Evolutionary conservation across 2,888 invertebrate genomes (phyloP), one percentile per base, ranked within the genome.

Genomic region (Lasioglossum calceatum): DNA sequence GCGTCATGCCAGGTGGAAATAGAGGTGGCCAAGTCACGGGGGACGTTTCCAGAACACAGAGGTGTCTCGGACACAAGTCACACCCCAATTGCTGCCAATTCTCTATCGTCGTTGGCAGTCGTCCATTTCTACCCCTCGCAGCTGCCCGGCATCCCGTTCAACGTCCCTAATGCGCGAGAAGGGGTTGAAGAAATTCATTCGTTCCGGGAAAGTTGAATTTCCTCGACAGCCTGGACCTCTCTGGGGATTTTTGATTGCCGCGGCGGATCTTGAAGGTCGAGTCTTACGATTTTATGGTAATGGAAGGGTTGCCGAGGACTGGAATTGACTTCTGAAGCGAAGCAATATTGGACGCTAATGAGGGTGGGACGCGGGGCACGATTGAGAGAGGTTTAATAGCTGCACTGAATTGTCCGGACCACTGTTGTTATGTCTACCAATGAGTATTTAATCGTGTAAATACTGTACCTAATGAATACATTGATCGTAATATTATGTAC

Each of bases 51-150:
- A 42, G 87, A 83, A 75, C 75, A 72, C 75, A 77, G 82, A 81
- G 87, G 70, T 64, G 61, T 54, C 76, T 64, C 27, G 82, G 83
- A 89, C 89, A 81, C 83, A 61, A 83, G 81, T 87, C 86, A 80
- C 87, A 84, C 87, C 87, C 84, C 78, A 78, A 82, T 92, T 89
- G 91, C 91, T 93, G 94, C 93, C 93, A 94, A 94, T 94, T 94
- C 91, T 86, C 92, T 92, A 92, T 94, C 93, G 92, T 92, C 90
- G 87, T 93, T 94, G 94, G 94, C 94, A 93, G 87, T 85, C 85
- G 90, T 92, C 94, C 94, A 94, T 92, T 87, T 86, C 86, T 76
- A 19, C 70, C 77, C 81, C 79, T 79, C 81, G 80, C 47, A 84
- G 80, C 79, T 64, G 74, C 32, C 64, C 36, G 8, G 32, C 27